Base-by-base conservation (phyloP, 2,888 invertebrate genomes). In the Alsophila aescularia region DNA sequence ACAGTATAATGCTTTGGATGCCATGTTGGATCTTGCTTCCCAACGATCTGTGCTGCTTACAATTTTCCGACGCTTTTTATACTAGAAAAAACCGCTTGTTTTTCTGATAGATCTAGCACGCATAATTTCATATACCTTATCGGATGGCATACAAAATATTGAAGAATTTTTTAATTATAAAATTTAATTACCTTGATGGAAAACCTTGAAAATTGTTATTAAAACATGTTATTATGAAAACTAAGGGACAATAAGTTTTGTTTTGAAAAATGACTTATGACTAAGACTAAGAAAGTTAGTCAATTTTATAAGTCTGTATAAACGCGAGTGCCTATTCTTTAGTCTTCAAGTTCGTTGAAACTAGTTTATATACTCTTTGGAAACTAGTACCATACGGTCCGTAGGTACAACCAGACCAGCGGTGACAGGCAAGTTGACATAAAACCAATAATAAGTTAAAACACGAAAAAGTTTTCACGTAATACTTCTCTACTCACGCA, bases 1-100 rank as follows among this genome's bases (percentile, higher is more conserved):
- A 7, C 72, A 18, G 10, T 72, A 45, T n/a, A 62, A 58, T 31
- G 59, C 62, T 52, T 60, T 44, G 1, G 29, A 24, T 40, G 50
- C 31, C 55, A 56, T 56, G 50, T 12, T 45, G 44, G 8, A 50
- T 7, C 37, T 53, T 52, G 37, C 48, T 44, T 34, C 36, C 48
- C 18, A 7, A 45, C 60, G 62, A 60, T 63, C 66, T 68, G 67
- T 66, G 36, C n/a, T 32, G 1, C 6, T 2, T 2, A 7, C 0
- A 3, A 5, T n/a, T 27, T 24, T n/a, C 2, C 36, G 4, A 2
- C 45, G 36, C 36, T 31, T 56, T 56, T 41, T 56, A 56, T 56
- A 56, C 12, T 37, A 41, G 47, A 37, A 32, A 40, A 16, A 14
- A 4, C 36, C 3, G 2, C 1, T 4, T 51, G 40, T 51, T 56